Evolutionary conservation across 2,888 invertebrate species (phyloP), one percentile per base, ranked within the genome.

Genomic region (Esperia sulphurella): DNA sequence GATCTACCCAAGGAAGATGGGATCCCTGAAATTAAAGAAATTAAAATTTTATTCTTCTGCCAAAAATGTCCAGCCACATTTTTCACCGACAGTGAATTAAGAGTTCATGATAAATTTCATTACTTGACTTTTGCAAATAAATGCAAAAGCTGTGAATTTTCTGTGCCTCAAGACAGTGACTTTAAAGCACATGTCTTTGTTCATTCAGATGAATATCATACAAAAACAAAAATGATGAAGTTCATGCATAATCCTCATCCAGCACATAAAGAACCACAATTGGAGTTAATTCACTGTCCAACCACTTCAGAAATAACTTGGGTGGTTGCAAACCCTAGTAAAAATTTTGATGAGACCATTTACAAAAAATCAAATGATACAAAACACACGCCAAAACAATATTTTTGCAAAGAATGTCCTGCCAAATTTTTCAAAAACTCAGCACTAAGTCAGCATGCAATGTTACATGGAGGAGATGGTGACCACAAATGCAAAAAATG

Each of bases 51-150:
- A 48, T 93, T 93, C 65, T 96, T 95, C 69, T 97, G 97, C 75
- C 91, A 92, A 51, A 93, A 94, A 60, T 97, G 97, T 75, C 97
- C 97, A 0, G 95, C 96, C 0, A 91, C 96, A 70, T 97, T 94
- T 81, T 92, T 96, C 53, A 93, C 93, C 58, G 93, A 93, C 55
- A 92, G 91, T 63, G 96, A 97, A 74, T 85, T 95, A 48, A 90
- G 91, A 49, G 92, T 93, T 51, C 97, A 97, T 67, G 83, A 92
- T 53, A 91, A 93, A 57, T 94, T 93, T 68, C 95, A 96, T 71
- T 91, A 92, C 46, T 84, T 91, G 29, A 80, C 91, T 44, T 83
- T 93, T 54, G 85, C 92, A 8, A 93, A 93, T 65, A 92, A 93
- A 54, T 97, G 97, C 66, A 92, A 93, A 52, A 91, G 91, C 69